Evolutionary conservation across 2,797 vertebrate genomes (phyloP).

Genomic region (Microctenopoma steveboyesi): DNA sequence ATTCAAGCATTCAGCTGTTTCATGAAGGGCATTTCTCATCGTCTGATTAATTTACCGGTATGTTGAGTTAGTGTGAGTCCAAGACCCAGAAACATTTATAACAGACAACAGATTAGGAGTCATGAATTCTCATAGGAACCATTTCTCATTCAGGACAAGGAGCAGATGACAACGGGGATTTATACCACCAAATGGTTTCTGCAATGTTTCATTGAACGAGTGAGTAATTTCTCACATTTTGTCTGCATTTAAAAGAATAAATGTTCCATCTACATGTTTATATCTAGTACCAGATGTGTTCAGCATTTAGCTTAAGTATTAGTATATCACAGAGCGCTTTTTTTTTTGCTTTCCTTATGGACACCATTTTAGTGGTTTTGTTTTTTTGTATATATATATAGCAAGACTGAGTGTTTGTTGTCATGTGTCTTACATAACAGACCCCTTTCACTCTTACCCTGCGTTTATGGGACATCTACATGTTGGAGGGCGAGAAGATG

Average conservation of each 20-base stretch:
- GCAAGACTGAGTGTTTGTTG: constrained; percentile 26
- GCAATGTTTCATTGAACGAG: constrained; percentile 95
- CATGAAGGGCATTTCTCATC: constrained; percentile 5
- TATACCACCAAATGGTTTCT: constrained; percentile 97
- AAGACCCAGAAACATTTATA: constrained; percentile 26
- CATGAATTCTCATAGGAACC: constrained; percentile 15
- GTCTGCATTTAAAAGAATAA: constrained; percentile 7
- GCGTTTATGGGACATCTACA: constrained; percentile 90
- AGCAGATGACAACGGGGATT: constrained; percentile 93
- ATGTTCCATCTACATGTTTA: constrained; percentile 2
- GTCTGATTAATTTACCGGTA: constrained; percentile 24
- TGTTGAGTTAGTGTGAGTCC: background rate
- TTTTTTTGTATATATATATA: constrained; percentile 22
- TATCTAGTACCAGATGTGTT: constrained; percentile 8
- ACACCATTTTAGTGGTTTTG: constrained; percentile 6
- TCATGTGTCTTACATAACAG: constrained; percentile 75
- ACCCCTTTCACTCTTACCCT: constrained; percentile 89
- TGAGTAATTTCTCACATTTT: constrained; percentile 74
- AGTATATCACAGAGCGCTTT: background rate
- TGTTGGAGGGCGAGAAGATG: constrained; percentile 87
- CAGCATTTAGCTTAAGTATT: constrained; percentile 1
- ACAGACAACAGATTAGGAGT: constrained; percentile 5
- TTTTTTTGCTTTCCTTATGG: background rate
- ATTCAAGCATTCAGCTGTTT: background rate
- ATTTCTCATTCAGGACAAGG: constrained; percentile 86